These are phyloP conservation scores for Aethina tumida DNA, from an alignment of 1,140 invertebrate genomes.

Conservation along the genomic window DNA sequence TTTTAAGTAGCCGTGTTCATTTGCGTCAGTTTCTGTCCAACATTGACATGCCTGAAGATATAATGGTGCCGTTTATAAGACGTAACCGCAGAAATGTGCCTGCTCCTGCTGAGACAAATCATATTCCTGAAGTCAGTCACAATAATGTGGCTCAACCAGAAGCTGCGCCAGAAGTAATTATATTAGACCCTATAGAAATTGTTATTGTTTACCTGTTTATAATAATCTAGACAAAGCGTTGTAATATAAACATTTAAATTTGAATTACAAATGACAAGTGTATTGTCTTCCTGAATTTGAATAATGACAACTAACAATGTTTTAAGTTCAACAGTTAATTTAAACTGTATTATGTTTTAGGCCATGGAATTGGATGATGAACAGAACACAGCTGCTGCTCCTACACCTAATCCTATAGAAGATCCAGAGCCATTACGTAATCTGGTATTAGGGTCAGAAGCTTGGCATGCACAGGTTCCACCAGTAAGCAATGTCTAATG, in stretches of 20 bases:
- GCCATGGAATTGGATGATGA: conserved; percentile 33
- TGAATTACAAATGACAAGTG: background rate
- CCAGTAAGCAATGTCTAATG: conserved; percentile 28
- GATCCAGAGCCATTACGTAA: conserved; percentile 36
- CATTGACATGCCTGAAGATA: conserved; percentile 17
- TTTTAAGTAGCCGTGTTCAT: conserved; percentile 20
- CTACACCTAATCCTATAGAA: conserved; percentile 11
- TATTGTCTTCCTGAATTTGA: background rate
- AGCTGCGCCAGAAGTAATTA: conserved; percentile 5
- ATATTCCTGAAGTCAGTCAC: conserved; percentile 2
- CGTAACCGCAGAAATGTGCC: conserved; percentile 8
- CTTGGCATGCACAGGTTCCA: conserved; percentile 46
- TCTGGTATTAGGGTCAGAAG: conserved; percentile 43
- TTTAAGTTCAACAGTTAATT: background rate
- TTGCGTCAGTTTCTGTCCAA: conserved; percentile 19
- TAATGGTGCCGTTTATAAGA: conserved; percentile 27
- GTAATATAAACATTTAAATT: background rate
- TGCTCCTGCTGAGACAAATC: conserved; percentile 1
- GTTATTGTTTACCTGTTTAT: background rate
- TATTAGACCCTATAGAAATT: conserved; percentile 1
- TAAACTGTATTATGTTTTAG: conserved; percentile 14
- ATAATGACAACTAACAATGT: background rate
- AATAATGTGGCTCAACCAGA: conserved; percentile 8
- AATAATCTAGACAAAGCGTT: background rate
- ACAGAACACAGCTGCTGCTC: background rate